Base-by-base conservation (phyloP, 2,888 invertebrate genomes). In the Troides helena region DNA sequence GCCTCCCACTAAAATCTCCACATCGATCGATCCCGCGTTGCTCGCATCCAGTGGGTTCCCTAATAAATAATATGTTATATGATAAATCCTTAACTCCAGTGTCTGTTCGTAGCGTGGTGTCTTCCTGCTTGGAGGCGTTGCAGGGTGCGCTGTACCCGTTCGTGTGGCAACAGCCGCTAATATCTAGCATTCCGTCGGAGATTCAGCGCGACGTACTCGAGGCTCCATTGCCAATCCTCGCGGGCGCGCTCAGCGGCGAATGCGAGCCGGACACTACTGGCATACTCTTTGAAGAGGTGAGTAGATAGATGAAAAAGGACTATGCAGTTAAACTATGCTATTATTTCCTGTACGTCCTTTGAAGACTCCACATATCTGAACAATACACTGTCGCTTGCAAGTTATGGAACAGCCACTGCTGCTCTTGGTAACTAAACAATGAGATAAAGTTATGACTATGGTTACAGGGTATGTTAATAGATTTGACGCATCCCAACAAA, bases 91-190 rank as follows among this genome's bases (percentile, higher is more conserved):
- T 12, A 39, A 39, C 8, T 12, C 18, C 21, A 6, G 39, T 43
- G 21, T 61, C 57, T 50, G 6, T 39, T 56, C 14, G 4, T 85
- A 95, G 96, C 78, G 93, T 94, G 71, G 90, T 97, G 12, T 96
- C 96, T 0, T 94, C 95, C 0, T 96, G 96, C 77, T 94, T 97
- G 67, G 95, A 97, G 80, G 96, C 96, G 0, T 85, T 97, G 2
- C 95, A 96, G 74, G 94, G 95, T 43, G 93, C 96, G 46, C 88
- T 97, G 7, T 97, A 96, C 85, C 97, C 97, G 10, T 96, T 97
- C 85, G 94, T 94, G 56, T 97, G 97, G 97, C 97, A 96, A 68
- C 97, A 97, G 80, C 96, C 96, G 0, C 94, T 97, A 21, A 95
- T 97, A 65, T 96, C 97, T 0, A 94, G 96, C 65, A 90, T 97